Conservation (phyloP, 2,888 invertebrate genomes). For the Carpatolechia fugitivella region DNA sequence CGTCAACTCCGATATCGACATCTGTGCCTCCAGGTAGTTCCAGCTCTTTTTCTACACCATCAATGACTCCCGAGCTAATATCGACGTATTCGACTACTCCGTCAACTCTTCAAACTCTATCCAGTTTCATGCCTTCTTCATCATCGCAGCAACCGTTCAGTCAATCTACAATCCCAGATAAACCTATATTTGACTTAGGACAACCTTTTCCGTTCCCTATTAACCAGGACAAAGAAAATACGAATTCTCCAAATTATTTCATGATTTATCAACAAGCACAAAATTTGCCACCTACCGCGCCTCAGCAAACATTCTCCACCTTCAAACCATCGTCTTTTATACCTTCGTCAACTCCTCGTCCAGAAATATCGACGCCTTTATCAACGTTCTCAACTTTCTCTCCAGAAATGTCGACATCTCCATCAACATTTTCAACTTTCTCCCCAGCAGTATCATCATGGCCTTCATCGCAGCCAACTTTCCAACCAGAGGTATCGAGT, state of each 20-base stretch:
- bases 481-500: not conserved
- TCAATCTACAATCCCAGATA: not conserved
- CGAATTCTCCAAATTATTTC: constrained; percentile 34
- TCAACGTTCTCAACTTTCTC: not conserved
- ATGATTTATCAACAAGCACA: constrained; percentile 45
- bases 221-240: not conserved
- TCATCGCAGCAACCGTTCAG: not conserved
- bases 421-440: not conserved
- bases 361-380: not conserved
- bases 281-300: constrained; percentile 19
- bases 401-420: not conserved
- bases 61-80: constrained; percentile 9
- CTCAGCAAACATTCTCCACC: not conserved
- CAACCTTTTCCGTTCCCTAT: constrained; percentile 3
- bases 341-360: not conserved
- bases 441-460: not conserved
- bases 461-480: not conserved
- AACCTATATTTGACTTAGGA: not conserved
- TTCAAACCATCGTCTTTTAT: not conserved
- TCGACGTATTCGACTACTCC: constrained; percentile 9
- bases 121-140: not conserved
- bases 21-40: not conserved
- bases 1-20: constrained; percentile 12
- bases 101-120: not conserved
- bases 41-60: not conserved